phyloP scores from a whole-genome alignment of 2,797 vertebrate species.

The Fratercula arctica region DNA sequence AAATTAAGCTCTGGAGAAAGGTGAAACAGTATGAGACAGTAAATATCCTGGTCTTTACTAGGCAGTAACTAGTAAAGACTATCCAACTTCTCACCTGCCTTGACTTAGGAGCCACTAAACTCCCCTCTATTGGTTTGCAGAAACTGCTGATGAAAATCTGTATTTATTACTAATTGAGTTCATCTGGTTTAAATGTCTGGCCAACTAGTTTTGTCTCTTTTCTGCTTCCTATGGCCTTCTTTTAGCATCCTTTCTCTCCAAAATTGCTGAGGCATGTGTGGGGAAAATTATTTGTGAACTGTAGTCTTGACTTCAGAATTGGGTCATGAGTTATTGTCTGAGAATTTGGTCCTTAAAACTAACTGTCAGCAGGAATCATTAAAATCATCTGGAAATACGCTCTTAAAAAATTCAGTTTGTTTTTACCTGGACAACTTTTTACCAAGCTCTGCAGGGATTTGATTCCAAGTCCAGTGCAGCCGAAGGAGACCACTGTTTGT shows the following conservation, averaged over 20 bases:
- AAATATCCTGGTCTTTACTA: neutral
- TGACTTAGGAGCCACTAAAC: neutral
- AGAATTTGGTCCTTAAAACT: neutral
- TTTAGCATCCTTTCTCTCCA: neutral
- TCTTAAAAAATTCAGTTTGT: neutral
- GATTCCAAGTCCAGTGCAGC: neutral
- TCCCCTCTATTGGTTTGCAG: neutral
- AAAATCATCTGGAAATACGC: neutral
- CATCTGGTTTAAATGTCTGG: neutral
- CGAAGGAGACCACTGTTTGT: neutral
- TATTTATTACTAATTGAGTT: neutral
- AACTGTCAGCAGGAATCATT: conserved; percentile 17
- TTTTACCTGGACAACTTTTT: neutral
- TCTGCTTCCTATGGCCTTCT: neutral
- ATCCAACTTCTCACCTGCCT: neutral
- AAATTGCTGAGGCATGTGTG: neutral
- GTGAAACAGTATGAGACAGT: neutral
- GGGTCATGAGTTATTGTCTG: neutral
- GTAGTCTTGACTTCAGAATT: conserved; percentile 21
- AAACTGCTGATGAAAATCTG: neutral
- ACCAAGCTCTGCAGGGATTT: neutral
- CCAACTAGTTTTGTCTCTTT: neutral
- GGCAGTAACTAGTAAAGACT: neutral
- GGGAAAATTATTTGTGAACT: neutral
- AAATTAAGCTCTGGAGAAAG: neutral